Evolutionary conservation across 2,888 invertebrate genomes (phyloP).

Genomic region (Tanaodytes sp.): DNA sequence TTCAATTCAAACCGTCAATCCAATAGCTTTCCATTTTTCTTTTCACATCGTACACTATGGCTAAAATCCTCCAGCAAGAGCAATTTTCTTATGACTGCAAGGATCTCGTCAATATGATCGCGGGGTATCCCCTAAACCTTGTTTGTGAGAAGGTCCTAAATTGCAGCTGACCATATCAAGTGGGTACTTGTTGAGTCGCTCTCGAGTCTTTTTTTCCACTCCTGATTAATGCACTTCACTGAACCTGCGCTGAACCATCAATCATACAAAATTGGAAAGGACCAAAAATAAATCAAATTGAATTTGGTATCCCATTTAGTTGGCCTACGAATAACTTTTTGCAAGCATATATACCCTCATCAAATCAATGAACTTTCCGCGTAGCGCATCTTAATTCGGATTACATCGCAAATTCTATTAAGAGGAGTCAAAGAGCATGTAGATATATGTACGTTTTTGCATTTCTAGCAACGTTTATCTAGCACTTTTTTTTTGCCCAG

Average conservation of each 20-base stretch:
- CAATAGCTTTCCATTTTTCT: too few relatives aligned
- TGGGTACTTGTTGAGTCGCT: conserved; percentile 47
- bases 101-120: conserved; percentile 18
- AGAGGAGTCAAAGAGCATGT: too few relatives aligned
- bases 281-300: conserved; percentile 17
- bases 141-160: conserved; percentile 44
- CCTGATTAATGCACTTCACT: conserved; percentile 34
- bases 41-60: too few relatives aligned
- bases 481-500: too few relatives aligned
- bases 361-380: neutral
- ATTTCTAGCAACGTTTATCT: too few relatives aligned
- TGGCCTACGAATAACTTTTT: neutral
- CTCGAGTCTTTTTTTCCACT: conserved; percentile 24
- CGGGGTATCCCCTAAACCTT: conserved; percentile 25
- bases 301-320: neutral
- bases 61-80: too few relatives aligned
- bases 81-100: conserved; percentile 19
- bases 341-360: neutral
- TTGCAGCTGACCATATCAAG: conserved; percentile 50
- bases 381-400: too few relatives aligned
- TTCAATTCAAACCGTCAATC: too few relatives aligned
- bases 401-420: neutral
- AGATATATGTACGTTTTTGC: too few relatives aligned
- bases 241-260: conserved; percentile 27
- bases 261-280: conserved; percentile 24